Conservation (phyloP, 2,888 invertebrate species). For the Dasysyrphus albostriatus region DNA sequence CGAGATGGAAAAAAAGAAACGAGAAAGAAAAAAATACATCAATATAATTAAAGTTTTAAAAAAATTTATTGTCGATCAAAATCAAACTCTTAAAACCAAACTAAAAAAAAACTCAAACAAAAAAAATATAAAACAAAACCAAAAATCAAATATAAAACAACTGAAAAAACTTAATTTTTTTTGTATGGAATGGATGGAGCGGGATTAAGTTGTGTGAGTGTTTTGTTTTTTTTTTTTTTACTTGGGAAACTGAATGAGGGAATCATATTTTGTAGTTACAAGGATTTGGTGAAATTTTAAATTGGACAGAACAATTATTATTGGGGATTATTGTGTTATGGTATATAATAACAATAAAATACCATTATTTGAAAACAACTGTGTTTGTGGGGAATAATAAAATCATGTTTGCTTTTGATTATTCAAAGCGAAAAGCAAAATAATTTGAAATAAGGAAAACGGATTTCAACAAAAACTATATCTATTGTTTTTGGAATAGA, state of each 20-base stretch:
- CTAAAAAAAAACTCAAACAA: slow-evolving; percentile 32
- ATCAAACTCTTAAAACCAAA: slow-evolving; percentile 68
- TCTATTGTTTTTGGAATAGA: too few species aligned
- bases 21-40: slow-evolving; percentile 51
- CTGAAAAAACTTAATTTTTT: background rate
- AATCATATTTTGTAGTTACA: background rate
- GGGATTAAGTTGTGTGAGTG: background rate
- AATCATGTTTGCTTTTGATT: background rate
- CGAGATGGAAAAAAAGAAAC: slow-evolving; percentile 47
- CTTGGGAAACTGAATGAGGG: background rate
- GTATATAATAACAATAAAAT: slow-evolving; percentile 8
- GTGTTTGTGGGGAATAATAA: background rate
- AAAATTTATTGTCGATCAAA: slow-evolving; percentile 60
- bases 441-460: background rate
- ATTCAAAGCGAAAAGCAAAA: background rate
- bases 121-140: slow-evolving; percentile 14
- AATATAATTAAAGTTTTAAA: slow-evolving; percentile 48
- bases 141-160: background rate
- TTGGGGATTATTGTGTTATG: slow-evolving; percentile 5
- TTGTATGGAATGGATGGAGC: background rate
- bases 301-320: slow-evolving; percentile 18
- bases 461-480: background rate
- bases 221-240: background rate
- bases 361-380: slow-evolving; percentile 4
- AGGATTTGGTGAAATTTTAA: slow-evolving; percentile 7